Evolutionary conservation across 2,888 invertebrate species (phyloP), one percentile per base, ranked within the genome.

Genomic region (Stramonita haemastoma): DNA sequence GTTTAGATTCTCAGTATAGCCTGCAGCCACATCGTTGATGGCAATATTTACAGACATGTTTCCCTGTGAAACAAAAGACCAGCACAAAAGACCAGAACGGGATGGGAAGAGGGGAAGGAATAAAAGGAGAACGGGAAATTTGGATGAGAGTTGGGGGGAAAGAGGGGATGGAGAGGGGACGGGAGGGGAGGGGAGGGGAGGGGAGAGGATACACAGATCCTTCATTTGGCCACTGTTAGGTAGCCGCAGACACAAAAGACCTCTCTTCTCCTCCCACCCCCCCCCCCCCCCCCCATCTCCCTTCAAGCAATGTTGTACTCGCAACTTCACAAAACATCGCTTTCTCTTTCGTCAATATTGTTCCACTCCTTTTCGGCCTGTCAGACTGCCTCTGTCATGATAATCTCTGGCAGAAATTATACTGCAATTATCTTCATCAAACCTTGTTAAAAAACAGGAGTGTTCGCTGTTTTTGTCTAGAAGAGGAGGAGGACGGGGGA

Each of bases 351-450:
- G 73, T 73, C 73, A 73, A 73, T 73, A 73, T 73, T 73, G 17
- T 73, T 11, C 11, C n/a, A 26, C n/a, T 73, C n/a, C 2, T n/a
- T 8, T 5, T 11, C 73, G 11, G 73, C 73, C n/a, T 73, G 8
- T n/a, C 26, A 2, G 73, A 60, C 15, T 22, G 60, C 60, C 15
- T 60, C 60, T 60, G 60, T 60, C 11, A 29, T 73, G 73, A 26
- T 73, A 73, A 73, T 73, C n/a, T 11, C n/a, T 73, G 73, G 73
- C 73, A 73, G 73, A 73, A 73, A 73, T 73, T 73, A 73, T 73
- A 26, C 73, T n/a, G 73, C 73, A 26, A 73, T 73, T 73, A 73
- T 22, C 8, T 11, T n/a, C 73, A 73, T 73, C 73, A 73, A 73
- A 8, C 26, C 73, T 73, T n/a, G 1, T 19, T 60, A n/a, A n/a